Percentiles rank a stretch among this genome's conserved stretches.
Conservation (phyloP, 2,888 invertebrate species). For the Therioaphis trifolii region DNA sequence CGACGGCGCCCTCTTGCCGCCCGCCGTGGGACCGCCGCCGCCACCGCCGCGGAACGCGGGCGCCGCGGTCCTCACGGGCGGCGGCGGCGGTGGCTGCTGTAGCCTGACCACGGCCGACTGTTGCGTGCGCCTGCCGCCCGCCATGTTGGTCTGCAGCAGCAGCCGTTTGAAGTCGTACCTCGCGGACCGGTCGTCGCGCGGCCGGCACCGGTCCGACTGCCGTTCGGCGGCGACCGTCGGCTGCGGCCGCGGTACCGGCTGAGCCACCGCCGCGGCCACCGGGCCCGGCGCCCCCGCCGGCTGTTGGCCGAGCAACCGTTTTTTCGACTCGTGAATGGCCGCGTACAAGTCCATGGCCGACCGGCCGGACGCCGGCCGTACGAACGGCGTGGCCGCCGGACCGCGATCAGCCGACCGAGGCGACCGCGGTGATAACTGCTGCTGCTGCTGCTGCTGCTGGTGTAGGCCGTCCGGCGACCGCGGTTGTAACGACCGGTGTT, state of each 20-base stretch:
- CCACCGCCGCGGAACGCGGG: neutral
- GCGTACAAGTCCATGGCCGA: constrained; percentile 83
- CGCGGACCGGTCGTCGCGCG: constrained; percentile 34
- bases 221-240: neutral
- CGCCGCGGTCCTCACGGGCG: constrained; percentile 39
- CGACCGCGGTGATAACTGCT: no score
- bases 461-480: no score
- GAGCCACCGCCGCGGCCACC: neutral
- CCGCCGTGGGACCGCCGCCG: neutral
- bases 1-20: neutral
- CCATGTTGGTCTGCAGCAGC: constrained; percentile 57
- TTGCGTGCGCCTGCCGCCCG: constrained; percentile 40
- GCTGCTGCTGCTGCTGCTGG: no score
- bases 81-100: constrained; percentile 60
- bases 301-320: constrained; percentile 67
- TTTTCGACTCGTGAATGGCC: constrained; percentile 82
- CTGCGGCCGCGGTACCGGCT: neutral
- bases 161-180: constrained; percentile 58
- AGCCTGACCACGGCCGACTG: constrained; percentile 45
- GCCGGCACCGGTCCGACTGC: constrained; percentile 32
- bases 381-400: neutral
- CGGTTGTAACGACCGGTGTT: no score
- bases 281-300: constrained; percentile 64
- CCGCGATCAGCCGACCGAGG: no score
- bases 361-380: constrained; percentile 70